phyloP scores from a whole-genome alignment of 1,140 invertebrate genomes.

The Drosophila ironensis region DNA sequence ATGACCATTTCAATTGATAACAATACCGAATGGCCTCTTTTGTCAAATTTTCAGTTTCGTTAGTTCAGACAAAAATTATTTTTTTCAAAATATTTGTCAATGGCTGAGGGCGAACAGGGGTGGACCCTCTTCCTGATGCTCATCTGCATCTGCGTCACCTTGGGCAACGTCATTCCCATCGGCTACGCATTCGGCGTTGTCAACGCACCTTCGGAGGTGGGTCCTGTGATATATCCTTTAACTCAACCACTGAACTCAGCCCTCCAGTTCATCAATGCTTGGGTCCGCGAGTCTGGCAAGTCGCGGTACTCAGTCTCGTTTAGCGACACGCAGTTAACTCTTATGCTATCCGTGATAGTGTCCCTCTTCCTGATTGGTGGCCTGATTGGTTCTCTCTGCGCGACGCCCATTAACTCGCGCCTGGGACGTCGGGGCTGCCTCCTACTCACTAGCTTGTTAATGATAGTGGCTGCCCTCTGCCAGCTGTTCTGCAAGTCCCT shows the following conservation, averaged over 20 bases:
- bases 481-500: slow-evolving; percentile 84
- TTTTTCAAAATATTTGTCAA: background rate
- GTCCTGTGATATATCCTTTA: background rate
- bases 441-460: slow-evolving; percentile 15
- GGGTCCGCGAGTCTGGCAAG: slow-evolving; percentile 86
- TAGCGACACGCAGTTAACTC: slow-evolving; percentile 82
- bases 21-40: too few species aligned
- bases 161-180: slow-evolving; percentile 88
- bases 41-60: too few species aligned
- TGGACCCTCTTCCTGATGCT: slow-evolving; percentile 19
- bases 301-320: slow-evolving; percentile 83
- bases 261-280: slow-evolving; percentile 86
- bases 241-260: background rate
- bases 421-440: slow-evolving; percentile 84
- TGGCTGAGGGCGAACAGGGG: slow-evolving; percentile 3
- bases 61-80: too few species aligned
- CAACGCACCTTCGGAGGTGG: slow-evolving; percentile 89
- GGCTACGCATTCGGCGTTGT: slow-evolving; percentile 94
- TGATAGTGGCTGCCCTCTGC: slow-evolving; percentile 81
- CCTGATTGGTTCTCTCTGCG: slow-evolving; percentile 86
- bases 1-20: too few species aligned
- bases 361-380: slow-evolving; percentile 90
- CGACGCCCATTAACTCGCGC: slow-evolving; percentile 86
- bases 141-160: slow-evolving; percentile 23
- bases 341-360: slow-evolving; percentile 90